Evolutionary conservation across 1,140 invertebrate genomes (phyloP).

Genomic region (Drosophila neocordata): DNA sequence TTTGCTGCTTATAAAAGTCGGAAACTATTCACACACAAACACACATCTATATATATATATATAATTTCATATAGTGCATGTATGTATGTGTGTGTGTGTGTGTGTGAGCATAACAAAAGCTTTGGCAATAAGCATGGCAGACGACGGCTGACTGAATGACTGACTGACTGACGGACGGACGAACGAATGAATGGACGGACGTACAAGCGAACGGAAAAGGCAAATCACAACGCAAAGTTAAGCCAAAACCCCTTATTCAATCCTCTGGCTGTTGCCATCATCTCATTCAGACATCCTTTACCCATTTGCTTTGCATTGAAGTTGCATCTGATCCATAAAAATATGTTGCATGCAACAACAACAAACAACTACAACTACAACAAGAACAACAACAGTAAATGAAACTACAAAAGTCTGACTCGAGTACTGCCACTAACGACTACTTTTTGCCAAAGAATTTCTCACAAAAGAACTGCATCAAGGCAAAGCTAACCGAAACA

Average conservation of each 20-base stretch:
- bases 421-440: constrained; percentile 62
- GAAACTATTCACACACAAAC: constrained; percentile 51
- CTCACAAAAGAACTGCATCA: constrained; percentile 40
- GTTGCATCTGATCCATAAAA: constrained; percentile 81
- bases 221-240: constrained; percentile 68
- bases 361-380: constrained; percentile 23
- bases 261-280: background rate
- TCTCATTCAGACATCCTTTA: background rate
- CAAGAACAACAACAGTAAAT: constrained; percentile 12
- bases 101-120: constrained; percentile 69
- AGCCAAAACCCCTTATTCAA: constrained; percentile 34
- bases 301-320: constrained; percentile 63
- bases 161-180: background rate
- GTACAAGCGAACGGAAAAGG: constrained; percentile 34
- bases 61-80: background rate
- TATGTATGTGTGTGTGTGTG: constrained; percentile 18
- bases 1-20: constrained; percentile 79
- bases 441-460: constrained; percentile 41
- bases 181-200: constrained; percentile 31
- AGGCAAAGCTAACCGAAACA: constrained; percentile 38
- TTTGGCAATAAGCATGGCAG: constrained; percentile 63
- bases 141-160: constrained; percentile 4
- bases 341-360: constrained; percentile 67
- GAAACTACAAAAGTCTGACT: constrained; percentile 31
- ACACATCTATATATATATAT: constrained; percentile 37